Base-by-base conservation (phyloP, 2,797 vertebrate species). In the Catamblyrhynchus diadema region DNA sequence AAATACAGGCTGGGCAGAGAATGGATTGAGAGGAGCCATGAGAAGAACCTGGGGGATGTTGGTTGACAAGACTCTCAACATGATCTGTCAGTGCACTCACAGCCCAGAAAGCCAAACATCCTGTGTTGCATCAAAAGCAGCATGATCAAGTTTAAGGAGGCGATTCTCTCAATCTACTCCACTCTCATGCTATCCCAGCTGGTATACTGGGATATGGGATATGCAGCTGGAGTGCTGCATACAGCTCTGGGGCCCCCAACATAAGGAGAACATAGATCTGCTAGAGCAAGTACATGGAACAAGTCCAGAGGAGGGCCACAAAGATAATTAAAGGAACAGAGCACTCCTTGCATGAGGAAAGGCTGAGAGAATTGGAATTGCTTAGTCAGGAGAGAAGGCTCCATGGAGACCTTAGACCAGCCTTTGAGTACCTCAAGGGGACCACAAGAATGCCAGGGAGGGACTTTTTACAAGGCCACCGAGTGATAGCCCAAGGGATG, bases 271-370 rank as follows among this genome's bases (percentile, higher is more conserved):
- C 12, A 19, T 4, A 9, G 33, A 62, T 18, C 19, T 37, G 23
- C 23, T 45, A 32, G 14, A 61, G 14, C 56, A 44, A 59, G 54
- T 21, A n/a, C n/a, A 44, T 33, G 54, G 22, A 61, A 9, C 47
- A 44, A 69, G 44, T 30, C 37, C 56, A 53, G 22, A 61, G 44
- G n/a, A 61, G 39, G 28, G 9, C n/a, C 28, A 72, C 7, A 14
- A 54, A 82, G 41, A 39, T 7, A 10, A 62, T 28, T 23, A 47
- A 54, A 64, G 19, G 30, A 71, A 54, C 7, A 4, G 28, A 71
- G 23, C 18, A 62, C 19, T 5, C n/a, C 28, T 37, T 0, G 0
- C 24, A n/a, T 0, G 0, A 71, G 19, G 14, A 72, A 54, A 54
- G 33, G 48, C 21, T 61, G 18, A 60, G 37, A 25, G 32, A 54